phyloP scores from a whole-genome alignment of 2,113 vertebrate species.

The Probosciger aterrimus region DNA sequence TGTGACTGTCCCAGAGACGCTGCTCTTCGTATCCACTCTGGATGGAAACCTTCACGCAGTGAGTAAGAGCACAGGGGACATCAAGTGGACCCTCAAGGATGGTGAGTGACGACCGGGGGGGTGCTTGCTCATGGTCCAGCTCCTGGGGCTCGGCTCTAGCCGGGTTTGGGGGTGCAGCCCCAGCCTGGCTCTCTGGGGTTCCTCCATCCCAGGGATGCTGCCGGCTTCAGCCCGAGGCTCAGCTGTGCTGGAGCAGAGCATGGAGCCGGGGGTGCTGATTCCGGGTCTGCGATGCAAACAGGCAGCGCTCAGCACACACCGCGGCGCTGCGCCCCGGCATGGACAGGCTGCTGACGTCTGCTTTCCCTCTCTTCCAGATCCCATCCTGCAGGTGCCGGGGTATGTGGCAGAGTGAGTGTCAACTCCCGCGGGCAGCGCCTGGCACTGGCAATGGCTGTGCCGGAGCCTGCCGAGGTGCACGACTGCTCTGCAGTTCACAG shows the following conservation, averaged over 20 bases:
- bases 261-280: neutral
- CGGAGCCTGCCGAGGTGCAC: fast-evolving
- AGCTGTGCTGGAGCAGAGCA: neutral
- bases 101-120: constrained; percentile 68
- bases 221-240: neutral
- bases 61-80: constrained; percentile 87
- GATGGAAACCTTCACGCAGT: constrained; percentile 92
- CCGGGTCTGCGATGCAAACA: neutral
- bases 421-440: neutral
- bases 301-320: neutral
- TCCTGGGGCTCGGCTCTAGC: neutral
- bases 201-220: fast-evolving
- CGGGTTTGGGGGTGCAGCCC: too few relatives aligned
- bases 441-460: neutral
- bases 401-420: constrained; percentile 89
- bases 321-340: neutral
- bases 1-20: constrained; percentile 81
- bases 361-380: constrained; percentile 77
- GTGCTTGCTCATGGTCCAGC: neutral
- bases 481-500: neutral
- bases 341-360: neutral
- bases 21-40: constrained; percentile 91
- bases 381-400: constrained; percentile 89
- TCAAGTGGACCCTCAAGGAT: constrained; percentile 93
- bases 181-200: neutral